Evolutionary conservation across 1,140 invertebrate genomes (phyloP).

Genomic region (Drosophila truncata): DNA sequence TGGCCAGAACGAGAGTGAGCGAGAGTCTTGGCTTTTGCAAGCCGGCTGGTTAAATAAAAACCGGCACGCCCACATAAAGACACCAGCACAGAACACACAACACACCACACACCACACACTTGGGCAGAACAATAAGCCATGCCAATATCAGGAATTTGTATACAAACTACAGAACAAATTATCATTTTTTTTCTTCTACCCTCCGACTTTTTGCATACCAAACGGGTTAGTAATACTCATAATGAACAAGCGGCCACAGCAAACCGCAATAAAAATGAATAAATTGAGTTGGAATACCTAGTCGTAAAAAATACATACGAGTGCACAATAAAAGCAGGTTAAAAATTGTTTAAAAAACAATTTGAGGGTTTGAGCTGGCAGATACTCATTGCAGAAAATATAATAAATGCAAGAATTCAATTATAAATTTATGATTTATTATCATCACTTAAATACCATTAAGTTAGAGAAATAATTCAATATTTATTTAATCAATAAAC

Average conservation of each 20-base stretch:
- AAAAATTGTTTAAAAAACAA: background rate
- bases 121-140: constrained; percentile 40
- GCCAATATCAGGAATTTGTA: constrained; percentile 49
- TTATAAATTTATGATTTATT: no score
- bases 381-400: constrained; percentile 16
- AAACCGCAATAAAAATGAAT: constrained; percentile 50
- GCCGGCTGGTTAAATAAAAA: constrained; percentile 51
- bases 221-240: constrained; percentile 62
- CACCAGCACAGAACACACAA: constrained; percentile 4
- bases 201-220: constrained; percentile 52
- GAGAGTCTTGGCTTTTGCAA: constrained; percentile 16
- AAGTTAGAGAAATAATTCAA: no score
- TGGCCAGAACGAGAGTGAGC: constrained; percentile 47
- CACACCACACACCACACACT: constrained; percentile 11
- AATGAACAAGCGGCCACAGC: constrained; percentile 46
- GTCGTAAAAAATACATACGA: constrained; percentile 42
- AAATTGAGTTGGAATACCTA: constrained; percentile 50
- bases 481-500: no score
- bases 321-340: constrained; percentile 23
- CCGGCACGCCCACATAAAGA: constrained; percentile 60
- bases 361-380: background rate
- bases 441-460: no score
- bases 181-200: constrained; percentile 24
- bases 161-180: constrained; percentile 59
- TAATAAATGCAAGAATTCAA: no score